Percentiles rank a stretch among this genome's conserved stretches.
Evolutionary conservation across 2,888 invertebrate genomes (phyloP).

Genomic region (Teinopalpus imperialis): DNA sequence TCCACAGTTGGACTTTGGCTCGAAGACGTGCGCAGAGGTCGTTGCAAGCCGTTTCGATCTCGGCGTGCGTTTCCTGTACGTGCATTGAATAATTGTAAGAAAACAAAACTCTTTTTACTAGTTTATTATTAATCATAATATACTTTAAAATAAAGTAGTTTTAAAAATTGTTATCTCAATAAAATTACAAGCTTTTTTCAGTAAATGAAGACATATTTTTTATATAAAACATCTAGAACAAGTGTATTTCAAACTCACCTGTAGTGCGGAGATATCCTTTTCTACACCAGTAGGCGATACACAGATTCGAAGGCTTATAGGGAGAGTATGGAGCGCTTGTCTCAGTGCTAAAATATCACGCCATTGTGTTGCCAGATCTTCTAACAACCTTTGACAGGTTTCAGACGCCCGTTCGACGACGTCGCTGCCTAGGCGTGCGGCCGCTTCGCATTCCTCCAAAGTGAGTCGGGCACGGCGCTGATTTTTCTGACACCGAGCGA

Average conservation of each 20-base stretch:
- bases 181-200: too few species aligned
- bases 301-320: constrained; percentile 87
- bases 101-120: too few species aligned
- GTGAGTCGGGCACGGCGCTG: constrained; percentile 84
- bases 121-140: too few species aligned
- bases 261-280: constrained; percentile 85
- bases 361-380: constrained; percentile 88
- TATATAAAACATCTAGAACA: too few species aligned
- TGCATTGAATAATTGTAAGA: too few species aligned
- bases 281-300: constrained; percentile 90
- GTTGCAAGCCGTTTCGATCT: constrained; percentile 86
- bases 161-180: too few species aligned
- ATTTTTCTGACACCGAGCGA: constrained; percentile 85
- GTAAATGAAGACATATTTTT: too few species aligned
- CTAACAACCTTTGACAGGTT: constrained; percentile 86
- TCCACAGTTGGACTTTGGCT: constrained; percentile 87
- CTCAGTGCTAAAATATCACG: constrained; percentile 88
- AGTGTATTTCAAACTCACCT: constrained; percentile 48
- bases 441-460: constrained; percentile 87
- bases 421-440: constrained; percentile 88
- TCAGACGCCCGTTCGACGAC: constrained; percentile 88
- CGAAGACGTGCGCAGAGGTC: constrained; percentile 85
- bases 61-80: constrained; percentile 89
- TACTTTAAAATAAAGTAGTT: too few species aligned
- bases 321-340: constrained; percentile 89